phyloP scores from a whole-genome alignment of 2,888 invertebrate genomes.

The Tipula vernalis region DNA sequence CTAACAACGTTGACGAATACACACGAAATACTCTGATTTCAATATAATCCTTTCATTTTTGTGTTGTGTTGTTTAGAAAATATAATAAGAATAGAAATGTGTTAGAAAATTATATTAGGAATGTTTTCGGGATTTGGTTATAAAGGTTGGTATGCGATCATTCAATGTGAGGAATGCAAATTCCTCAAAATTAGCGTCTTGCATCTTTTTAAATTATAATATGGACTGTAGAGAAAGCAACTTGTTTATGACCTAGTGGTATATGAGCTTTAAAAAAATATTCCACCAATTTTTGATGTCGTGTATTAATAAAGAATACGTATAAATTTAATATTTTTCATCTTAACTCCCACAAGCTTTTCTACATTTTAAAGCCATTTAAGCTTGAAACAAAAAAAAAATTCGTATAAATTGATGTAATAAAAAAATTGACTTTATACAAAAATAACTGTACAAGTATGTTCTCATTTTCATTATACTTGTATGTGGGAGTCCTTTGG shows the following conservation, averaged over 20 bases:
- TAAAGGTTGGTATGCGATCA: background rate
- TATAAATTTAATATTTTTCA: background rate
- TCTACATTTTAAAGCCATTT: background rate
- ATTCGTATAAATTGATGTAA: background rate
- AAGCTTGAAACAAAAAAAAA: background rate
- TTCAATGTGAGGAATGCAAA: background rate
- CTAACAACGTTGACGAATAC: background rate
- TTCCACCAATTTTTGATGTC: background rate
- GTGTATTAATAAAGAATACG: background rate
- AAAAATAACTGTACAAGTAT: background rate
- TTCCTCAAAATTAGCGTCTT: background rate
- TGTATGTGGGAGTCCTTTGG: background rate
- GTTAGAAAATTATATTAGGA: too few relatives aligned
- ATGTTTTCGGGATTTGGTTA: background rate
- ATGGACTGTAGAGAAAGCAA: background rate
- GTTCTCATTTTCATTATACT: background rate
- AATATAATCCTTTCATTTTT: background rate
- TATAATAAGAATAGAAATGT: background rate
- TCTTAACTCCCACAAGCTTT: background rate
- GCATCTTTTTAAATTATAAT: background rate
- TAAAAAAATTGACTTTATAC: background rate
- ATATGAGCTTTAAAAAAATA: background rate
- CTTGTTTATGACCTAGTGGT: background rate
- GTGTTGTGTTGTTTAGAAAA: background rate
- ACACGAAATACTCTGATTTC: background rate